phyloP scores from a whole-genome alignment of 2,888 invertebrate genomes.

The Drosophila leonis region DNA sequence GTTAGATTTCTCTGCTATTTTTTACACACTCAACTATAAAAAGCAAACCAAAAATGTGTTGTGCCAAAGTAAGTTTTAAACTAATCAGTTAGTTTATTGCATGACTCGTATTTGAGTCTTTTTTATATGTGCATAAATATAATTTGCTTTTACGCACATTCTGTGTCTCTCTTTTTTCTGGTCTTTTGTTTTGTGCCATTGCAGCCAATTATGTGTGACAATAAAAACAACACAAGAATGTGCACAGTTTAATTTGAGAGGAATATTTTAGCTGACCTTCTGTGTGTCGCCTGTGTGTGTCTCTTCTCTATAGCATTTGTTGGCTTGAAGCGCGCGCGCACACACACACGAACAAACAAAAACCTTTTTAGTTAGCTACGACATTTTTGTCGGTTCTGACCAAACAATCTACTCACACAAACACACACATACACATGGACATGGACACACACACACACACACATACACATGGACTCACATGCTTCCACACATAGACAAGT shows the following conservation, averaged over 20 bases:
- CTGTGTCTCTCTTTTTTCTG: background rate
- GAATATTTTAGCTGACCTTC: conserved; percentile 40
- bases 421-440: conserved; percentile 14
- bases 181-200: conserved; percentile 1
- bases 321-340: conserved; percentile 14
- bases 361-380: conserved; percentile 51
- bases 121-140: conserved; percentile 27
- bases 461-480: conserved; percentile 16
- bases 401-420: conserved; percentile 64
- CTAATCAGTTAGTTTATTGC: conserved; percentile 21
- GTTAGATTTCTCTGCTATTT: background rate
- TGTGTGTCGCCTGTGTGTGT: background rate
- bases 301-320: conserved; percentile 1
- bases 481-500: conserved; percentile 19
- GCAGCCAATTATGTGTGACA: conserved; percentile 57
- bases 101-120: conserved; percentile 5
- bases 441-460: conserved; percentile 35
- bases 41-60: background rate
- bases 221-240: conserved; percentile 44
- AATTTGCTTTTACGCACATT: conserved; percentile 31
- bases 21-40: background rate
- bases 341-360: conserved; percentile 7
- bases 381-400: conserved; percentile 53
- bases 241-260: conserved; percentile 57
- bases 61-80: conserved; percentile 13